Percentiles rank a stretch among this genome's conserved stretches.
Evolutionary conservation across 2,888 invertebrate genomes (phyloP).

Genomic region (Cryptus armator): DNA sequence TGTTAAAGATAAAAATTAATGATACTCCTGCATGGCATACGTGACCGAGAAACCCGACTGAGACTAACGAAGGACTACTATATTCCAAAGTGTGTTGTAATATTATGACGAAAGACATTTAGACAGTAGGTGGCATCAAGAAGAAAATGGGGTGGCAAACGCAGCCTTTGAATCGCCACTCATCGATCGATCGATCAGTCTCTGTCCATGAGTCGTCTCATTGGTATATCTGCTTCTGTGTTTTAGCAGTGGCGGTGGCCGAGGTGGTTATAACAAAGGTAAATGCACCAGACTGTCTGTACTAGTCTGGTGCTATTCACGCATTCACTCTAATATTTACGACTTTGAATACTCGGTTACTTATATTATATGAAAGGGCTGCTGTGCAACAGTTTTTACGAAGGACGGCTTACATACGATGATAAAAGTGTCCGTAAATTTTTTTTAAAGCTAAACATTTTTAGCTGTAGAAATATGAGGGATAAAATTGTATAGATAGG

Average conservation of each 20-base stretch:
- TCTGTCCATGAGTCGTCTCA: slow-evolving; percentile 88
- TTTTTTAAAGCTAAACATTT: not conserved
- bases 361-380: slow-evolving; percentile 85
- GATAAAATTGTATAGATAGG: slow-evolving; percentile 15
- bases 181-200: slow-evolving; percentile 85
- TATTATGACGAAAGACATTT: slow-evolving; percentile 84
- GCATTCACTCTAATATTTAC: slow-evolving; percentile 85
- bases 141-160: slow-evolving; percentile 86
- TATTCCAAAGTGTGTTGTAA: slow-evolving; percentile 45
- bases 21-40: slow-evolving; percentile 64
- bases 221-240: slow-evolving; percentile 93
- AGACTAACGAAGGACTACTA: slow-evolving; percentile 47
- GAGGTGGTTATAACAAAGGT: slow-evolving; percentile 99
- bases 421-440: not conserved
- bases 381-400: slow-evolving; percentile 74
- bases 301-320: slow-evolving; percentile 91
- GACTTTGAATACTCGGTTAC: slow-evolving; percentile 82
- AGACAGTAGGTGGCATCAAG: slow-evolving; percentile 87
- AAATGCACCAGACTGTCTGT: slow-evolving; percentile 92
- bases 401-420: slow-evolving; percentile 3
- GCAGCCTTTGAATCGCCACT: slow-evolving; percentile 87
- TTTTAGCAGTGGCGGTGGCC: slow-evolving; percentile 97
- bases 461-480: slow-evolving; percentile 18
- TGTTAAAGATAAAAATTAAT: slow-evolving; percentile 46
- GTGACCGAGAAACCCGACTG: slow-evolving; percentile 59